A percentile compares a stretch with the other conserved stretches of the same genome.
Conservation (phyloP, 2,888 invertebrate species). For the Silvanus unidentatus region DNA sequence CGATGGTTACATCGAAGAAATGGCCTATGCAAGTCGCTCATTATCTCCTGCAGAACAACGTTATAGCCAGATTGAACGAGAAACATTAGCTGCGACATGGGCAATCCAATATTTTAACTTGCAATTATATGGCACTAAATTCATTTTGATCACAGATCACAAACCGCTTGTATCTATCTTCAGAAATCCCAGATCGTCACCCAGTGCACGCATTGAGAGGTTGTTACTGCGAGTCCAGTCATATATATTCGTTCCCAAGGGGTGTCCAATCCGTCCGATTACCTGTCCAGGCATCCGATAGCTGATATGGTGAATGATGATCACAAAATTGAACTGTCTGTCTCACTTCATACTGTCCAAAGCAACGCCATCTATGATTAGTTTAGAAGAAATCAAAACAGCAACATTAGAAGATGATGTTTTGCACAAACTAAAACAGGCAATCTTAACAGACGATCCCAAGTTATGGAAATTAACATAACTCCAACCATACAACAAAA, state of each 20-base stretch:
- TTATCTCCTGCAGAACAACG: constrained; percentile 1
- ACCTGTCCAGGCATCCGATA: constrained; percentile 7
- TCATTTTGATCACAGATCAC: constrained; percentile 9
- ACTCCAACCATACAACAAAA: constrained; percentile 4
- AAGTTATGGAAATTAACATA: constrained; percentile 3
- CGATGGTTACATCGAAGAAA: background rate
- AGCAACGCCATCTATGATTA: background rate
- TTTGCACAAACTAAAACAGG: background rate
- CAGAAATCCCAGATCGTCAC: constrained; percentile 5
- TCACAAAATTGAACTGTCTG: constrained; percentile 4
- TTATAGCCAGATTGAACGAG: constrained; percentile 10
- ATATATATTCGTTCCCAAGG: constrained; percentile 7
- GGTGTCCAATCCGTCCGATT: constrained; percentile 5
- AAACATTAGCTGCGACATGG: constrained; percentile 9
- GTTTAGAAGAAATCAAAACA: constrained; percentile 4
- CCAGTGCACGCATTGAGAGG: constrained; percentile 10
- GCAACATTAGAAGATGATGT: constrained; percentile 1
- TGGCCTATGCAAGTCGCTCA: constrained; percentile 7
- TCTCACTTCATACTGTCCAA: constrained; percentile 1
- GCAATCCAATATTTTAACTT: constrained; percentile 11
- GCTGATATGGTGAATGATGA: no score
- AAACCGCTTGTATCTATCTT: constrained; percentile 7
- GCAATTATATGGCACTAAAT: constrained; percentile 6
- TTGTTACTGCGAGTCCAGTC: constrained; percentile 2
- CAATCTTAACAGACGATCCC: background rate